Percentiles rank a stretch among this genome's conserved stretches.
Evolutionary conservation across 2,797 vertebrate species (phyloP).

Genomic region (Ctenopoma multispine): DNA sequence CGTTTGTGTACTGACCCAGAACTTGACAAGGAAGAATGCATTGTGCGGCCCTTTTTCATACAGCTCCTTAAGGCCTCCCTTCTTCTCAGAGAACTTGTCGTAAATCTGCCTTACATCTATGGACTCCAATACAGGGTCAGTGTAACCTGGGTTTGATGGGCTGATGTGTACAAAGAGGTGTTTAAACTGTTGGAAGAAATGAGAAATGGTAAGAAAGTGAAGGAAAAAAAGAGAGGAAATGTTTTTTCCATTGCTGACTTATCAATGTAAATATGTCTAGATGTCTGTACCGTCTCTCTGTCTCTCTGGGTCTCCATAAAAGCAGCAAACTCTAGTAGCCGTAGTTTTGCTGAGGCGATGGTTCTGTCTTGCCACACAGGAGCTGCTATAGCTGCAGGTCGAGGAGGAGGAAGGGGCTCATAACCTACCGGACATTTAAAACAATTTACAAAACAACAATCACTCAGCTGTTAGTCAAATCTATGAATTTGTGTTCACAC

Average conservation of each 20-base stretch:
- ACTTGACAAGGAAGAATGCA: constrained; percentile 96
- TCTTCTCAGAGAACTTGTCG: constrained; percentile 97
- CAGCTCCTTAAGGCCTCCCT: constrained; percentile 94
- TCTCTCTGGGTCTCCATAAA: constrained; percentile 96
- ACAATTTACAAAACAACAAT: constrained; percentile 4
- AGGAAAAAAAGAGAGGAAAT: neutral
- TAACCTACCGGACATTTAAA: constrained; percentile 84
- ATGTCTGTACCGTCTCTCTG: constrained; percentile 87
- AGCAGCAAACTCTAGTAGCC: constrained; percentile 94
- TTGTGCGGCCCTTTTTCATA: constrained; percentile 95
- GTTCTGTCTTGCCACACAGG: constrained; percentile 96
- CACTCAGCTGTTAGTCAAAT: neutral
- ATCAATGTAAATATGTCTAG: neutral
- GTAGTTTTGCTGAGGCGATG: constrained; percentile 92
- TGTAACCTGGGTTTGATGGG: constrained; percentile 93
- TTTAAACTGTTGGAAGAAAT: constrained; percentile 86
- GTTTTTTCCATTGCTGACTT: neutral
- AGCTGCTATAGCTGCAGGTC: constrained; percentile 87
- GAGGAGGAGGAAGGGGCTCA: constrained; percentile 89
- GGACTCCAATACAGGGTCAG: constrained; percentile 92
- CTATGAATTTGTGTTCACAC: constrained; percentile 56
- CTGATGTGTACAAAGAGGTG: constrained; percentile 97
- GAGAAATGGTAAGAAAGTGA: constrained; percentile 3
- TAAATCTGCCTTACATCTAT: constrained; percentile 98
- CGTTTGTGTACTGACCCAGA: constrained; percentile 87